phyloP scores from a whole-genome alignment of 1,140 invertebrate species.

The Drosophila chauvacae region DNA sequence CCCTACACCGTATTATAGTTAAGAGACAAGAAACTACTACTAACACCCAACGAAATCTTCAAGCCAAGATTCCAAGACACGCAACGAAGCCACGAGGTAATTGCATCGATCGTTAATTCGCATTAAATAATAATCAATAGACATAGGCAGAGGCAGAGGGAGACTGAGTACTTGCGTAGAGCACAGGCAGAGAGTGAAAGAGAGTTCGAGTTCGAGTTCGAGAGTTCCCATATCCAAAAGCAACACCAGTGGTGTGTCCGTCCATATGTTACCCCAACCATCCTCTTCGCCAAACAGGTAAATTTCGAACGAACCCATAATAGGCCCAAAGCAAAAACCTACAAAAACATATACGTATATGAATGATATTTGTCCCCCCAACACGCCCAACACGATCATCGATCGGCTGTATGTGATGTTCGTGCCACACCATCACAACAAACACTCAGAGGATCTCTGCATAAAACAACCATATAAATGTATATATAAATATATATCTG shows the following conservation, averaged over 20 bases:
- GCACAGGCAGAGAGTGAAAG: constrained; percentile 32
- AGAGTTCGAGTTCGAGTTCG: constrained; percentile 26
- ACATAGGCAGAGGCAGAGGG: constrained; percentile 6
- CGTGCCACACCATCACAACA: constrained; percentile 27
- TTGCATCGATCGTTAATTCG: constrained; percentile 28
- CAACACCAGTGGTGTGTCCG: constrained; percentile 34
- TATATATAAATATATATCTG: not conserved
- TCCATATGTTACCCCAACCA: constrained; percentile 22
- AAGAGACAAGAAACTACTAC: constrained; percentile 29
- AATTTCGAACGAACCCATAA: constrained; percentile 39
- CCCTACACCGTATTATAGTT: constrained; percentile 8
- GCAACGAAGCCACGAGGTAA: constrained; percentile 44
- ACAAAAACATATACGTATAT: not conserved
- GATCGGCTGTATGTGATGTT: constrained; percentile 10
- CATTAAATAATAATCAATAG: constrained; percentile 34
- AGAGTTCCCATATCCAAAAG: constrained; percentile 29
- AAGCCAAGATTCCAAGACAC: constrained; percentile 28
- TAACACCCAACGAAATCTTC: constrained; percentile 32
- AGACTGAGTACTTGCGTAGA: not conserved
- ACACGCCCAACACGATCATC: not conserved
- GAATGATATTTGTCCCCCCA: constrained; percentile 8
- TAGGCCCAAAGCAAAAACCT: not conserved
- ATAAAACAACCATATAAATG: constrained; percentile 7
- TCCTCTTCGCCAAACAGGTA: constrained; percentile 48
- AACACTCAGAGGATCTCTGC: constrained; percentile 5